Evolutionary conservation across 1,140 invertebrate species (phyloP), one percentile per base, ranked within the genome.

Genomic region (Drosophila guanche): DNA sequence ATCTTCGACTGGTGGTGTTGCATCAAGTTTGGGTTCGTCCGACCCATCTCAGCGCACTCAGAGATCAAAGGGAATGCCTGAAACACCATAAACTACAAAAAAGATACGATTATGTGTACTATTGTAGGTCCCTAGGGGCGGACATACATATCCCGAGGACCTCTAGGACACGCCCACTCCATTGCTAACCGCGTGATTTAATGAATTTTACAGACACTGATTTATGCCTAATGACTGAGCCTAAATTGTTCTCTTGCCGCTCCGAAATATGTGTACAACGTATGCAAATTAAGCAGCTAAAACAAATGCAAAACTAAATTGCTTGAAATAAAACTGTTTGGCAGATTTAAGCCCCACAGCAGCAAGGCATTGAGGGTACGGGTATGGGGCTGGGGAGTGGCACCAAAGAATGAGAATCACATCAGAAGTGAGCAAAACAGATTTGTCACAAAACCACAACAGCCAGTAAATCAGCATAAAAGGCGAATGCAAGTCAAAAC

Each of bases 381-480:
- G 6, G 25, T 27, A 6, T 14, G 43, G 23, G 27, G 10, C 43
- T 16, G 8, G 10, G 43, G 12, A 14, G 25, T 40, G 16, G 42
- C 20, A 8, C 7, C 45, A 61, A 54, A 69, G 45, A 48, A 61
- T 59, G 79, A 43, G 68, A 86, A 86, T 86, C 81, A 70, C 81
- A 85, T 85, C 81, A 73, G 69, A 85, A 85, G 81, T 85, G 81
- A 86, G 81, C 81, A 85, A 85, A 85, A 85, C 81, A 85, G 81
- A 85, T 85, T 85, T 85, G 81, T 85, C 81, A 85, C 81, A 86
- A 86, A 81, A 85, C 81, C 81, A 85, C 81, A 85, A 86, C 81
- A 81, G 83, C 77, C 81, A 86, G 83, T 86, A 86, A 86, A 86
- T 86, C 81, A 86, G 81, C 83, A 86, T 86, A 86, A 86, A 85